Percentiles rank a stretch among this genome's conserved stretches.
phyloP scores from a whole-genome alignment of 2,888 invertebrate genomes.

The Sesia bembeciformis region DNA sequence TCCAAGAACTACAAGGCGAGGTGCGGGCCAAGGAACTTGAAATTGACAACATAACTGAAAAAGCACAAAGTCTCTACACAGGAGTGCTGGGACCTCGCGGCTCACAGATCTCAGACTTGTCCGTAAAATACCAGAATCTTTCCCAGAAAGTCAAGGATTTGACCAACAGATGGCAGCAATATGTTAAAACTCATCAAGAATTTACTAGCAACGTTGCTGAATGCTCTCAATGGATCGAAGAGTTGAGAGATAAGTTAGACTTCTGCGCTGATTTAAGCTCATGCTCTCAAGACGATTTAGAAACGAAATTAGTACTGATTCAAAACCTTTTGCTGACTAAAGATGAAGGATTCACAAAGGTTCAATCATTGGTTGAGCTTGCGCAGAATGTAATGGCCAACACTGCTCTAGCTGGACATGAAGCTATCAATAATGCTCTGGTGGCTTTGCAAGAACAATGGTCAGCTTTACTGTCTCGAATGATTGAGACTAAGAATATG shows the following conservation, averaged over 20 bases:
- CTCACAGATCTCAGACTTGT: conserved; percentile 91
- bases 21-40: conserved; percentile 92
- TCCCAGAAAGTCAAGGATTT: conserved; percentile 93
- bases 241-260: conserved; percentile 86
- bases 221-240: conserved; percentile 88
- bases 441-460: conserved; percentile 91
- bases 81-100: conserved; percentile 82
- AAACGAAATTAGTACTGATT: conserved; percentile 86
- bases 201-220: conserved; percentile 87
- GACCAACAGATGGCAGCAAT: conserved; percentile 93
- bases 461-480: conserved; percentile 89
- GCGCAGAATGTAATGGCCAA: conserved; percentile 94
- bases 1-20: conserved; percentile 88
- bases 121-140: conserved; percentile 92
- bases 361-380: conserved; percentile 90
- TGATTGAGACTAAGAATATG: conserved; percentile 91
- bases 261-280: conserved; percentile 89
- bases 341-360: conserved; percentile 92
- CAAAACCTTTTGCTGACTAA: conserved; percentile 92
- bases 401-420: conserved; percentile 91
- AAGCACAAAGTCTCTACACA: conserved; percentile 88
- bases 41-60: conserved; percentile 93
- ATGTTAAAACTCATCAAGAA: conserved; percentile 90
- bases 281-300: conserved; percentile 88
- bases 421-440: conserved; percentile 87